Base-by-base conservation (phyloP, 2,113 vertebrate species). In the Oceanodroma tethys region DNA sequence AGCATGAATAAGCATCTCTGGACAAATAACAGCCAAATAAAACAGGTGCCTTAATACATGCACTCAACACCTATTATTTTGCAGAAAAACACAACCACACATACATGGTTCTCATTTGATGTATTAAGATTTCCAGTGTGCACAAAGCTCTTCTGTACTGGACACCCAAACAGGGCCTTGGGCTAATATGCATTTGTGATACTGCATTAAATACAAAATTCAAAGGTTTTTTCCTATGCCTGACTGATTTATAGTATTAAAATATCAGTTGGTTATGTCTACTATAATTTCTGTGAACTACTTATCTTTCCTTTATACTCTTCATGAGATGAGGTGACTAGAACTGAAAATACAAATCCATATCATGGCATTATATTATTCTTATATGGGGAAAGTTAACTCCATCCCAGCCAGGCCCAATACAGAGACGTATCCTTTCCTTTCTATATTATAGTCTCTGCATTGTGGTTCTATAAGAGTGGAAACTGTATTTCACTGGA, bases 1-100 rank as follows among this genome's bases (percentile, higher is more conserved):
- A 96, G 89, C 87, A 90, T 53, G 81, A 96, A 96, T 87, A 97
- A 96, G 84, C 70, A 93, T 91, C 90, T 87, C 87, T 80, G 89
- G 96, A 94, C 87, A 93, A 95, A 91, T 74, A 93, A 89, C 72
- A 81, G 76, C 73, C 89, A 95, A 95, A 94, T 94, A 83, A 93
- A 97, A 94, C 81, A 93, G 87, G 90, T 94, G 90, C 53, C 78
- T 84, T 84, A 89, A 95, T 94, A 91, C 68, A 67, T 67, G 65
- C 70, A 74, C 43, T 89, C 83, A 89, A 79, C 84, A 93, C 76
- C 91, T 96, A 89, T 62, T 86, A 89, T 84, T 92, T 74, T 81
- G 42, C 52, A 93, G 89, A 81, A 92, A 89, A 96, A 45, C 55
- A 78, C 65, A 66, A 27, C 22, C 32, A 70, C 55, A 78, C 17